Evolutionary conservation across 2,797 vertebrate genomes (phyloP), one percentile per base, ranked within the genome.

Genomic region (Pangasius mekongensis): DNA sequence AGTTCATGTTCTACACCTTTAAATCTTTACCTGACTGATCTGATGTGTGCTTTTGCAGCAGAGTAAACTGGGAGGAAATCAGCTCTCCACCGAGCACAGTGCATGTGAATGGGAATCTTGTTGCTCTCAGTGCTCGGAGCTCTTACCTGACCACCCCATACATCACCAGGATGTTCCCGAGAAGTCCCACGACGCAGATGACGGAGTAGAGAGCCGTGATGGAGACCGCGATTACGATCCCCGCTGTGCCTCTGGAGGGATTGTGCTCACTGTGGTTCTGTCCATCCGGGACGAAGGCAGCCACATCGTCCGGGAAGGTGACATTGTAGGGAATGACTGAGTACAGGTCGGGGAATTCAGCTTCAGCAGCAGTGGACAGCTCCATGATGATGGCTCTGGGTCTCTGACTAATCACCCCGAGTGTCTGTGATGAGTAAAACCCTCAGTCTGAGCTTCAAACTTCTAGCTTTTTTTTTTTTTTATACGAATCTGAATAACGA

Each of bases 101-200:
- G 14, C 18, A 8, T 0, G 24, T 47, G 24, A 22, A 22, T 33
- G 43, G 8, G 43, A n/a, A 22, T 49, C 11, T 22, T 0, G 6
- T 3, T 66, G 8, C 30, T 39, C 3, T 5, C 36, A 49, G 4
- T 39, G 20, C 20, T 77, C 8, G 58, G n/a, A 60, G 77, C 36
- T 83, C 97, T 96, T 97, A 98, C 98, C 98, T 97, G 91, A 99
- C 96, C 91, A 99, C 98, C 66, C 98, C 98, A 85, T 97, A 99
- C 98, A 99, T 99, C 14, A 99, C 98, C 0, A 99, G 96, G 83
- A 98, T 87, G 94, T 99, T 99, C 67, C 98, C 98, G 91, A 99
- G 94, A 77, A 99, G 97, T 89, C 98, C 98, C 93, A 99, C 97
- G 80, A 98, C 97, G 73, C 98, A 99, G 92, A 99, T 97, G 9